Conservation (phyloP, 2,888 invertebrate species). For the Lycaena phlaeas region DNA sequence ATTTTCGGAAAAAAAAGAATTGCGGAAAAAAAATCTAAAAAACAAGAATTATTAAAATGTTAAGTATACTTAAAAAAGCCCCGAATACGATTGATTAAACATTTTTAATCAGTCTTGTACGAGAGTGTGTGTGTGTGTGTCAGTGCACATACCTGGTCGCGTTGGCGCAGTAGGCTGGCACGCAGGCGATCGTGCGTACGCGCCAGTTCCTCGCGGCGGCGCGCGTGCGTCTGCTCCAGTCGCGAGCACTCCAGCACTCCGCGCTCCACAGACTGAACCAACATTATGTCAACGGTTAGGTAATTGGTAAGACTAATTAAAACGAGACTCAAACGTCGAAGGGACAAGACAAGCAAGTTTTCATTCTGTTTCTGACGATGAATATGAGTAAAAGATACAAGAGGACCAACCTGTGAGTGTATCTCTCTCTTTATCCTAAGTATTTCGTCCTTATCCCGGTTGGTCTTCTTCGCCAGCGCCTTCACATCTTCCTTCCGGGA, state of each 20-base stretch:
- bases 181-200: constrained; percentile 85
- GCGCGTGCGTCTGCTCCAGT: constrained; percentile 83
- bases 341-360: too few species aligned
- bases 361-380: background rate
- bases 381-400: background rate
- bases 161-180: constrained; percentile 67
- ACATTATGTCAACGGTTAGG: too few species aligned
- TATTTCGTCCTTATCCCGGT: constrained; percentile 92
- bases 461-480: constrained; percentile 87
- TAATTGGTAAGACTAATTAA: too few species aligned
- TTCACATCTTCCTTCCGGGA: constrained; percentile 91
- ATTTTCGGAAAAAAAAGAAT: too few species aligned
- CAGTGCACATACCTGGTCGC: constrained; percentile 44
- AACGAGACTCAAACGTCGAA: too few species aligned
- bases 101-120: too few species aligned
- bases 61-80: too few species aligned
- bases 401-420: constrained; percentile 45
- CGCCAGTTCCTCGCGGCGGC: constrained; percentile 81
- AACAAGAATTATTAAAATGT: too few species aligned
- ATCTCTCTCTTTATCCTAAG: constrained; percentile 90
- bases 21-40: too few species aligned
- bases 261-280: constrained; percentile 79
- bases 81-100: too few species aligned
- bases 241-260: constrained; percentile 92
- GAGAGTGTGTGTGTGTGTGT: too few species aligned